Base-by-base conservation (phyloP, 2,797 vertebrate genomes). In the Onychomys arenicola region DNA sequence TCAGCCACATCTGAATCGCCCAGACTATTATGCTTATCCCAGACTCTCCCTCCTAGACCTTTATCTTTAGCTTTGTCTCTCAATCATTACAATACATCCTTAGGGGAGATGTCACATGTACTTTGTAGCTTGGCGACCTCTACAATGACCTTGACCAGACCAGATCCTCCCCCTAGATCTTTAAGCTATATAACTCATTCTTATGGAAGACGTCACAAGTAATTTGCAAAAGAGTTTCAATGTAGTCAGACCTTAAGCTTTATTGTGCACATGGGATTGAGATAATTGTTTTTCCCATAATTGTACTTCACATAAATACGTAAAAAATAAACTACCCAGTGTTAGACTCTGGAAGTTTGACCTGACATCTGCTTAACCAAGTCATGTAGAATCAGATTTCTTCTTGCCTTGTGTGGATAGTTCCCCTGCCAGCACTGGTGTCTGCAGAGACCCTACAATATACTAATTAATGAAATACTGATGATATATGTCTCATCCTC, bases 391-490 rank as follows among this genome's bases (percentile, higher is more conserved):
- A 19, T 32, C 59, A 65, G 40, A 65, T 84, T 46, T 83, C 57
- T 63, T 83, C 57, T 59, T 19, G 57, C n/a, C 37, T 83, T 9
- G 3, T 59, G 37, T 3, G 5, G 27, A 61, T 27, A 17, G 55
- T 9, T 43, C 9, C 81, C 46, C 59, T 65, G 40, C 59, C 82
- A 84, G 82, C 59, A 27, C 27, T 84, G 40, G 27, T 63, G 82
- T 84, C 34, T 63, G 17, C 40, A 84, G 59, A 84, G 59, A 65
- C 37, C 37, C 81, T 37, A 82, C n/a, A 29, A 87, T 86, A 29
- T 63, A 78, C 57, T 97, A 86, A 78, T 73, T 92, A 93, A 67
- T 93, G 76, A 10, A 27, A 65, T 32, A 95, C 87, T 59, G 12
- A 43, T 75, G 73, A 91, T 82, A 2, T 52, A 69, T 75, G 76